Base-by-base conservation (phyloP, 2,797 vertebrate species). In the Emys orbicularis region DNA sequence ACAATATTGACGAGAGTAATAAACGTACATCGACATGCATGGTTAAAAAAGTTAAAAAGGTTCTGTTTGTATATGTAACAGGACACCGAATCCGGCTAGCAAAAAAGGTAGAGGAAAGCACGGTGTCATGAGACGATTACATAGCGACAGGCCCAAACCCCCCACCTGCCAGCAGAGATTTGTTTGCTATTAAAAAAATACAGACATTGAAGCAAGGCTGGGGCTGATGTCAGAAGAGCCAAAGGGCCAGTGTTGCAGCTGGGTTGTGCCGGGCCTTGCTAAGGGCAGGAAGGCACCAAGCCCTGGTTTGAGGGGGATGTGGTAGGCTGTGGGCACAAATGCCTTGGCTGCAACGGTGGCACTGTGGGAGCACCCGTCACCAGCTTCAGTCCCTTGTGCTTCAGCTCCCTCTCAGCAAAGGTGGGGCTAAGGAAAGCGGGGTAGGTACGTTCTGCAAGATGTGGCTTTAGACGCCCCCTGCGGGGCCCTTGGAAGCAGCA, bases 181-280 rank as follows among this genome's bases (percentile, higher is more conserved):
- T 0, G 3, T 52, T 47, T 10, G 49, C 3, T 2, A 11, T 23
- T 37, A 25, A 27, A 44, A 16, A 6, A 12, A 83, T 59, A 4
- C 41, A 8, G 12, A n/a, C 2, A 59, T n/a, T 0, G 0, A 74
- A 59, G 53, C 53, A 34, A 0, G 0, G 1, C 77, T 7, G 0
- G 34, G 83, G 61, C 65, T 37, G 19, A 5, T 5, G 19, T 5
- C n/a, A 11, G 65, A 8, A 18, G 34, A 68, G n/a, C 65, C 16
- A 8, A 19, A 4, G 4, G 61, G 61, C 34, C 61, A 19, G 18
- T 4, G 65, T 37, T 37, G 10, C n/a, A 72, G 65, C 8, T 10
- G 65, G 11, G n/a, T 5, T 37, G 65, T 6, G 65, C 5, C 21
- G 19, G 65, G n/a, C 18, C 34, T 5, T 21, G 65, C 65, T 18